These are phyloP conservation scores for Spheniscus mendiculus DNA, from an alignment of 2,113 vertebrate species.

Conservation along the genomic window DNA sequence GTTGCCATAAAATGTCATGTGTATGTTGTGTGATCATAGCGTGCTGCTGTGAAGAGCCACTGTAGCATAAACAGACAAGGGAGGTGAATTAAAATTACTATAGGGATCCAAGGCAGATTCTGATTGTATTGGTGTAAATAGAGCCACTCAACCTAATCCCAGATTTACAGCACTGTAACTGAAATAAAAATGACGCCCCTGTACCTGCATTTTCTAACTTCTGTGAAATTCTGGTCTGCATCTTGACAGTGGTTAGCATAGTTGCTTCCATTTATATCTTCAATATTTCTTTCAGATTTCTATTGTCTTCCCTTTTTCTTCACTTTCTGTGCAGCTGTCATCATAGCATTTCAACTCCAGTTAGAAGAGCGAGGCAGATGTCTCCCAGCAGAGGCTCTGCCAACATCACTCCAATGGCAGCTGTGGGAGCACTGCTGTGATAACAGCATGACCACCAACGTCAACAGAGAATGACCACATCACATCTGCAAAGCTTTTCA, in stretches of 20 bases:
- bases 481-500: conserved; percentile 63
- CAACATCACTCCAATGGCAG: conserved; percentile 55
- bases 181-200: neutral
- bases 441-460: conserved; percentile 14
- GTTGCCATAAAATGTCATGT: neutral
- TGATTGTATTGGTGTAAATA: neutral
- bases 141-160: neutral
- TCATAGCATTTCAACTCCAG: neutral
- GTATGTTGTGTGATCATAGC: neutral
- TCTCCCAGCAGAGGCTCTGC: conserved; percentile 38
- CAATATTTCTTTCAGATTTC: neutral
- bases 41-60: neutral
- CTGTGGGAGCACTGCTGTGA: conserved; percentile 41
- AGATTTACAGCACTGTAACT: neutral
- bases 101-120: neutral
- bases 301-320: conserved; percentile 29
- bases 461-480: conserved; percentile 23
- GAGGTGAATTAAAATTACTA: neutral
- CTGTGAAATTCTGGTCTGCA: neutral
- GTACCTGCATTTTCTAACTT: neutral
- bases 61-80: neutral
- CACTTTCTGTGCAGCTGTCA: conserved; percentile 61
- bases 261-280: conserved; percentile 4
- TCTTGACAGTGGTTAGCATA: neutral
- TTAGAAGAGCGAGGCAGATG: conserved; percentile 32